Conservation (phyloP, 2,797 vertebrate genomes). For the Jordanella pulchra region DNA sequence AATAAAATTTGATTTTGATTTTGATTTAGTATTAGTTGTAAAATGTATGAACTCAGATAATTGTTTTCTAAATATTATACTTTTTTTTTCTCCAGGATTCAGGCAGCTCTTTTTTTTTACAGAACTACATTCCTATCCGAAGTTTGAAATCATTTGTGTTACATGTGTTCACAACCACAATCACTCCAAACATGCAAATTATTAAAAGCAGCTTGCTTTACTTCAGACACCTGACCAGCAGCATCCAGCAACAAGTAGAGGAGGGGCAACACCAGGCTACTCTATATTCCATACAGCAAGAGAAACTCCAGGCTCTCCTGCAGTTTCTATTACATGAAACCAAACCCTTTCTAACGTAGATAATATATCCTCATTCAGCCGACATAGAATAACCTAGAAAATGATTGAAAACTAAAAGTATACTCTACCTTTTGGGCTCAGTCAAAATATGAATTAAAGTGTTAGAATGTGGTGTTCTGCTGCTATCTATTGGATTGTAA, state of each 20-base stretch:
- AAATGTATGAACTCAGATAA: too few species aligned
- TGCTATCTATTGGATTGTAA: neutral
- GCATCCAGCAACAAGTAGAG: neutral
- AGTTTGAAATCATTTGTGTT: too few species aligned
- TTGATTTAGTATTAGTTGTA: too few species aligned
- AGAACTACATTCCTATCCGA: too few species aligned
- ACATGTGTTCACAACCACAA: too few species aligned
- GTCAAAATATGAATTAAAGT: neutral
- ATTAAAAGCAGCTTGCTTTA: neutral
- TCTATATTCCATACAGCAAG: neutral
- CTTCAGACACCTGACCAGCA: neutral
- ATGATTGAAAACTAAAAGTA: neutral
- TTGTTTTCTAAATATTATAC: too few species aligned
- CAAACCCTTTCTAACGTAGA: neutral
- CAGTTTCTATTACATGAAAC: neutral
- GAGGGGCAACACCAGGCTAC: neutral
- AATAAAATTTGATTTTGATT: too few species aligned
- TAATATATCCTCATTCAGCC: neutral
- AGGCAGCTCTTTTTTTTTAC: too few species aligned
- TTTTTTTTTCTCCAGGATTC: too few species aligned
- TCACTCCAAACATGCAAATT: neutral
- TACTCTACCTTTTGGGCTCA: neutral
- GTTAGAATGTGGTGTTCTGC: neutral
- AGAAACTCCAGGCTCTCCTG: neutral
- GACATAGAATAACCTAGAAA: neutral